Base-by-base conservation (phyloP, 2,797 vertebrate species). In the Macrochelys suwanniensis region DNA sequence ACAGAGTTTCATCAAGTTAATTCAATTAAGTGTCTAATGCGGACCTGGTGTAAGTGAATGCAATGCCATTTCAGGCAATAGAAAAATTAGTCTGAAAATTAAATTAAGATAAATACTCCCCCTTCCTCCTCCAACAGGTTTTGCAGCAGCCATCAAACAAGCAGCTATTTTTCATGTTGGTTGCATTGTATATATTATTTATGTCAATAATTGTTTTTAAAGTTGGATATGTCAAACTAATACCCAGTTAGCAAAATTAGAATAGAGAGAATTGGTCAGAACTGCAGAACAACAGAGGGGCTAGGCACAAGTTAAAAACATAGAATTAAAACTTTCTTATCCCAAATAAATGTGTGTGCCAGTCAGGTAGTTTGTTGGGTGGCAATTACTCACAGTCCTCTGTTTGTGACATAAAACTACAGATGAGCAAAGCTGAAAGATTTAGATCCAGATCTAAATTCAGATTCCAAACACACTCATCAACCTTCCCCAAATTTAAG, bases 81-180 rank as follows among this genome's bases (percentile, higher is more conserved):
- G 71, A 23, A 76, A 86, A 93, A 80, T 79, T 0, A 5, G 65
- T 65, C 68, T 81, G 37, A 93, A 91, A 86, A 7, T 74, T 12
- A 8, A 17, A 17, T 1, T 2, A 86, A 87, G 6, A 33, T 51
- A 96, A 85, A 89, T 57, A 94, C 87, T 51, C 76, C 28, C 28
- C 91, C 87, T 50, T 79, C 17, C n/a, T 91, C 91, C 85, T 54
- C 47, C 81, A 61, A 81, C 37, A 81, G 89, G 50, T 85, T 54
- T 3, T 16, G 4, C 5, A 86, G 26, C 57, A 94, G 33, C 0
- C 11, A 45, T 76, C 6, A 88, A 88, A 33, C 4, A 82, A 13
- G 80, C 25, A 16, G 42, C 42, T 47, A 45, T 47, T 76, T 76
- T 47, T 76, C 13, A 47, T 47, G 5, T 17, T 2, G 0, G 3